Conservation (phyloP, 2,888 invertebrate species). For the Dryococelus australis region DNA sequence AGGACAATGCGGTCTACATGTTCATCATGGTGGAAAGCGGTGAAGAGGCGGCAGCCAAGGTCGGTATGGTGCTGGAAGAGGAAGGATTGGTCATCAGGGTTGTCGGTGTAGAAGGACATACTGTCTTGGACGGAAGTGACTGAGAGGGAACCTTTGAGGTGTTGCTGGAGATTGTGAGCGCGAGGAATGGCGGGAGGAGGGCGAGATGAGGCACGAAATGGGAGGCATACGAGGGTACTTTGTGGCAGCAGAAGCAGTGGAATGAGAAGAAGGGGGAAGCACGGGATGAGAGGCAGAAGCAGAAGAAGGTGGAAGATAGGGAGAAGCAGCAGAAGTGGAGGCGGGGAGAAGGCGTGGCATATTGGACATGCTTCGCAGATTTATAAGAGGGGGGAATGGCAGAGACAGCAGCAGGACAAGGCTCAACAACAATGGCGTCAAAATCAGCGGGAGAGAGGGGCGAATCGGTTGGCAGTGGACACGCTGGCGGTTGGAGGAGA, state of each 20-base stretch:
- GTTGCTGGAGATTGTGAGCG: neutral
- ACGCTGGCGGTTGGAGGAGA: too few relatives aligned
- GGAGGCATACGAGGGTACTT: neutral
- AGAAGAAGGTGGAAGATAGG: slow-evolving; percentile 21
- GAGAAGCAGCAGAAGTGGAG: too few relatives aligned
- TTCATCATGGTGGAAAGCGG: neutral
- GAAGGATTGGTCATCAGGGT: neutral
- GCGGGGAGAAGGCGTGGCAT: too few relatives aligned
- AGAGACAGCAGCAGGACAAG: too few relatives aligned
- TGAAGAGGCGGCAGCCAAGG: neutral
- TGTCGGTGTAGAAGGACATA: neutral
- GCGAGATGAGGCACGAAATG: neutral
- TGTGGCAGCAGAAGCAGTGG: neutral
- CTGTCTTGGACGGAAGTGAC: neutral
- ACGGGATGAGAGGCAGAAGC: slow-evolving; percentile 23
- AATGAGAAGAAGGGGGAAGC: slow-evolving; percentile 18
- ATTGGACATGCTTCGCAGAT: too few relatives aligned
- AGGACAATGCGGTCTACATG: neutral
- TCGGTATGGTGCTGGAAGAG: neutral
- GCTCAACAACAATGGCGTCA: too few relatives aligned
- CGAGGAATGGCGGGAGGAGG: neutral
- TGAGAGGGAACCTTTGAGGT: neutral
- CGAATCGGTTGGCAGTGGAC: too few relatives aligned
- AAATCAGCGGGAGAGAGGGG: too few relatives aligned
- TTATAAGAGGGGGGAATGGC: too few relatives aligned